phyloP scores from a whole-genome alignment of 1,140 invertebrate genomes.

The Episyrphus balteatus region DNA sequence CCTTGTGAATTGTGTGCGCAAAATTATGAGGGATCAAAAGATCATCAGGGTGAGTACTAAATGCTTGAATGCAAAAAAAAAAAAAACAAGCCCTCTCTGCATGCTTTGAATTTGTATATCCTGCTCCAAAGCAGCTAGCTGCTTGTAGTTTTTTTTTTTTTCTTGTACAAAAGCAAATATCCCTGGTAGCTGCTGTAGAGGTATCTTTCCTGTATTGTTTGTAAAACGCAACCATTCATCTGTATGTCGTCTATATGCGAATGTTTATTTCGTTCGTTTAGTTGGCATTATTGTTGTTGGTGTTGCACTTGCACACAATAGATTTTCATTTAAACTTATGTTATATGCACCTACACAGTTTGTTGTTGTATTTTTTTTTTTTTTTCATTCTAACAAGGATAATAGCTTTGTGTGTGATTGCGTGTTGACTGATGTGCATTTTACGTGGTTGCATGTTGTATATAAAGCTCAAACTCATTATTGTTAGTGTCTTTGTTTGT shows the following conservation, averaged over 20 bases:
- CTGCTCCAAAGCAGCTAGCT: not conserved
- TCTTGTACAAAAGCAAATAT: not conserved
- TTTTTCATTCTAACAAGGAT: not conserved
- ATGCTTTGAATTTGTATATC: slow-evolving; percentile 1
- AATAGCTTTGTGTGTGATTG: not conserved
- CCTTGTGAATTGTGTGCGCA: slow-evolving; percentile 72
- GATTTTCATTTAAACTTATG: not conserved
- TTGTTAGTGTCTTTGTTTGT: no score
- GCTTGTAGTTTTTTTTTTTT: not conserved
- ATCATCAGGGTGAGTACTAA: slow-evolving; percentile 61
- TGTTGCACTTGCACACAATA: not conserved
- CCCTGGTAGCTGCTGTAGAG: no score
- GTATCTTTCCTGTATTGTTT: no score
- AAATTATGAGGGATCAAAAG: slow-evolving; percentile 70
- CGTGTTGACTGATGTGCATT: not conserved
- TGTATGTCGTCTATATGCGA: not conserved
- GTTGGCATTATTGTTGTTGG: not conserved
- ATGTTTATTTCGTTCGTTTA: not conserved
- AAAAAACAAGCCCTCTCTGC: not conserved
- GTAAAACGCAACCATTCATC: no score
- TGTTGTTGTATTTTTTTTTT: no score
- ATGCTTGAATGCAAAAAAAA: not conserved
- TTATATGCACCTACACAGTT: not conserved
- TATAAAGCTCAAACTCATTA: no score
- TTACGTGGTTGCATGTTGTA: no score